Conservation (phyloP, 2,797 vertebrate genomes). For the Melanotaenia pygmaea region DNA sequence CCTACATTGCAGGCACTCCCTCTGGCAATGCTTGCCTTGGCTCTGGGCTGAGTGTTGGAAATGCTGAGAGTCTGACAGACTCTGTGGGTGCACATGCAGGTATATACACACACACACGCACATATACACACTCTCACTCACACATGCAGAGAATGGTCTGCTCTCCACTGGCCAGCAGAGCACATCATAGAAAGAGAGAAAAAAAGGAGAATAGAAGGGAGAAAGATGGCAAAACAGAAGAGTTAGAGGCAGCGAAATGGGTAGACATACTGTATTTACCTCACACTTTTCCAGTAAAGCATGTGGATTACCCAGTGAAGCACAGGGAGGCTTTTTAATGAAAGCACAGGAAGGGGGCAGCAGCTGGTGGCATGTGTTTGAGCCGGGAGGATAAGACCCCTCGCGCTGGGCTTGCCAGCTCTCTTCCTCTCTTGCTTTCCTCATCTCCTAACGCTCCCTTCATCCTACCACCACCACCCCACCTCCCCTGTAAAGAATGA, state of each 20-base stretch:
- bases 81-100: constrained; percentile 73
- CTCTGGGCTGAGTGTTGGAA: constrained; percentile 81
- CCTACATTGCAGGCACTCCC: constrained; percentile 88
- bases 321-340: constrained; percentile 84
- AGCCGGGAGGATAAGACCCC: constrained; percentile 86
- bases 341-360: constrained; percentile 87
- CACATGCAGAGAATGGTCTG: constrained; percentile 59
- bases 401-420: constrained; percentile 74
- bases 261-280: constrained; percentile 73
- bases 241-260: constrained; percentile 50
- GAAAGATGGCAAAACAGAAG: constrained; percentile 44
- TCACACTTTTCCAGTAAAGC: constrained; percentile 74
- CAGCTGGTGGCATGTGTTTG: constrained; percentile 88
- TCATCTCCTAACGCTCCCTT: constrained; percentile 64
- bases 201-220: constrained; percentile 38
- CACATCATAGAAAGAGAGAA: constrained; percentile 60
- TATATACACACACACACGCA: constrained; percentile 54
- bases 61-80: constrained; percentile 79
- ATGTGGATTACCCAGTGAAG: constrained; percentile 77
- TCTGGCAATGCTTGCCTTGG: constrained; percentile 84
- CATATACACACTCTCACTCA: background rate
- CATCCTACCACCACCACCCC: constrained; percentile 45
- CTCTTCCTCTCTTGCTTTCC: constrained; percentile 60
- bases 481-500: constrained; percentile 77
- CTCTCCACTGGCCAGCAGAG: constrained; percentile 67